A percentile compares a stretch with the other conserved stretches of the same genome.
These are phyloP conservation scores for Campylorhamphus procurvoides DNA, from an alignment of 2,113 vertebrate species.

Conservation along the genomic window DNA sequence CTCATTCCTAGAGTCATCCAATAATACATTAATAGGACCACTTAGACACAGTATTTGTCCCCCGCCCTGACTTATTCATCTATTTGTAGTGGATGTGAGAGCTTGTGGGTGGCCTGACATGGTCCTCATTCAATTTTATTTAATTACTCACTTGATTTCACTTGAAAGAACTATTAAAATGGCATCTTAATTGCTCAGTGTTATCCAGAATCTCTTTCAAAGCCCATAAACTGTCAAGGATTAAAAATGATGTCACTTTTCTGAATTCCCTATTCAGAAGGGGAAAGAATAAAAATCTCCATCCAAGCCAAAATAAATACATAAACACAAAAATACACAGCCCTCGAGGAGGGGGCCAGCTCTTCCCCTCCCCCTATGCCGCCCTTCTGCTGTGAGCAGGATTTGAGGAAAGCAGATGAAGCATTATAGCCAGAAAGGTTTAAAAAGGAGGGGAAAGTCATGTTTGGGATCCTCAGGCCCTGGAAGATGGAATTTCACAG, in stretches of 20 bases:
- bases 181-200: constrained; percentile 71
- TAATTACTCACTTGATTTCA: constrained; percentile 72
- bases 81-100: constrained; percentile 18
- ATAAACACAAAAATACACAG: background rate
- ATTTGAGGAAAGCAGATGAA: background rate
- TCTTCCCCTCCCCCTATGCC: background rate
- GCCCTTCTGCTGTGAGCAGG: background rate
- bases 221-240: constrained; percentile 66
- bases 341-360: background rate
- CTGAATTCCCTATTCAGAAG: constrained; percentile 12
- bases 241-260: constrained; percentile 64
- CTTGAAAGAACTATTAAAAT: constrained; percentile 76
- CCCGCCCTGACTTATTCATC: constrained; percentile 38
- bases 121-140: constrained; percentile 66
- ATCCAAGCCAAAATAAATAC: constrained; percentile 30
- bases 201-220: constrained; percentile 67
- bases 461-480: background rate
- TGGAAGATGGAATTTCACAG: background rate
- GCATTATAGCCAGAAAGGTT: background rate
- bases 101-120: constrained; percentile 64
- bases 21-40: constrained; percentile 43
- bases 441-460: background rate
- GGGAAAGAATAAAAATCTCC: background rate
- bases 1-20: constrained; percentile 40
- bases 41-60: constrained; percentile 5